These are phyloP conservation scores for Cichlasoma orientale DNA, from an alignment of 2,797 vertebrate species.

Conservation along the genomic window DNA sequence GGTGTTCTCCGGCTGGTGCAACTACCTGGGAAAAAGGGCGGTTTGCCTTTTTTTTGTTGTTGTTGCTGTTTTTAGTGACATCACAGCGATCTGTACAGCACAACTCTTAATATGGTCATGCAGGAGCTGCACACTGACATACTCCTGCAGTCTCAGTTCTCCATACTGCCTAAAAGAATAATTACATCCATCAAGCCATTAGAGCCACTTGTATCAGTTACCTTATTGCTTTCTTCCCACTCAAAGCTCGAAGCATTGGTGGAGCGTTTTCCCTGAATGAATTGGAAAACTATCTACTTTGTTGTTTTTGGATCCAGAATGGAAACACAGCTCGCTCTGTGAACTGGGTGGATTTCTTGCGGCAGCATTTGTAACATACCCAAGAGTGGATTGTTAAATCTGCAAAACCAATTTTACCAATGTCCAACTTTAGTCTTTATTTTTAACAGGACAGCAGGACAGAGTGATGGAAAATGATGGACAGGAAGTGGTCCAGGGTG, in stretches of 20 bases:
- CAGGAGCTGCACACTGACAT: neutral
- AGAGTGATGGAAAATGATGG: neutral
- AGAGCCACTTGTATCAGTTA: slow-evolving; percentile 17
- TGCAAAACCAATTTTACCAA: neutral
- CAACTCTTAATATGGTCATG: neutral
- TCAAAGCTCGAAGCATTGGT: neutral
- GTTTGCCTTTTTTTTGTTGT: neutral
- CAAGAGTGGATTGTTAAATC: neutral
- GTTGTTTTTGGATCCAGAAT: neutral
- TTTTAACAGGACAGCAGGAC: neutral
- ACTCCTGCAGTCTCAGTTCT: neutral
- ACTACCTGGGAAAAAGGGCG: neutral
- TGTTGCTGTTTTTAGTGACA: neutral
- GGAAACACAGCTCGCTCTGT: neutral
- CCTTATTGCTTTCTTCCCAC: neutral
- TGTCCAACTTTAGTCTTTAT: neutral
- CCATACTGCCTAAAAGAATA: neutral
- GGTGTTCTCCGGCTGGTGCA: neutral
- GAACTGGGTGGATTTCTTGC: neutral
- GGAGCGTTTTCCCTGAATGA: neutral
- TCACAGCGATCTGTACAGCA: neutral
- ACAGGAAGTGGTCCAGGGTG: neutral
- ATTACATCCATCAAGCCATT: slow-evolving; percentile 15
- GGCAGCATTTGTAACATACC: neutral
- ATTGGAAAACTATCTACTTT: neutral